These are phyloP conservation scores for Oikopleura albicans DNA, from an alignment of 23 tunicate genomes.

Conservation along the genomic window DNA sequence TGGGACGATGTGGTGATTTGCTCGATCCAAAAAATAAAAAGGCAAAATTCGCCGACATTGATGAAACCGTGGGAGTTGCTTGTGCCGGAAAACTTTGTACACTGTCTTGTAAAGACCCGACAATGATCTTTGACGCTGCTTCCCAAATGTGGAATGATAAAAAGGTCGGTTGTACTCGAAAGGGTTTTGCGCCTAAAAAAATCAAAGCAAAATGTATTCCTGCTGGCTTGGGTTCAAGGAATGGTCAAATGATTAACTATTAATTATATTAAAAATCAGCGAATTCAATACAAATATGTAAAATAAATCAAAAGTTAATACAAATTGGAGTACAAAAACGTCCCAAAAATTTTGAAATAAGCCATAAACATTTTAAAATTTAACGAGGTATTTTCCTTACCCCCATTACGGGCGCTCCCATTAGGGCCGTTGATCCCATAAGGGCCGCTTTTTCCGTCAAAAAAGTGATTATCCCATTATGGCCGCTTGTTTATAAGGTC, in stretches of 20 bases:
- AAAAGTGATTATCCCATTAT: too few relatives aligned
- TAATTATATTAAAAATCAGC: not conserved
- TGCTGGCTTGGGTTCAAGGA: too few relatives aligned
- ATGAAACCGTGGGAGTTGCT: not conserved
- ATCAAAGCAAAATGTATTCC: not conserved
- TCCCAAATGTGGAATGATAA: not conserved
- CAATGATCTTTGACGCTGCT: not conserved
- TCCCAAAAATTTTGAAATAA: too few relatives aligned
- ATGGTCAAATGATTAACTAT: too few relatives aligned
- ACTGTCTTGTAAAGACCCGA: not conserved
- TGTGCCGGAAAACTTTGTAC: not conserved
- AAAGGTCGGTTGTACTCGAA: not conserved
- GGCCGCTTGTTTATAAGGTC: too few relatives aligned
- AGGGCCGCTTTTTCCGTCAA: too few relatives aligned
- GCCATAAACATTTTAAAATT: too few relatives aligned
- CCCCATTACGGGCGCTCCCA: too few relatives aligned
- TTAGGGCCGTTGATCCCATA: too few relatives aligned
- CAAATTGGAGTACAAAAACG: too few relatives aligned
- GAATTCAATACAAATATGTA: not conserved
- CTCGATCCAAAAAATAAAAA: not conserved
- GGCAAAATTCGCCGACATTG: not conserved
- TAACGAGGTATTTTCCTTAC: too few relatives aligned
- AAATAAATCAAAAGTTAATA: too few relatives aligned
- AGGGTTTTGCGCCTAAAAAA: not conserved
- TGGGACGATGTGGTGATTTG: conserved; percentile 12